Conservation (phyloP, 2,888 invertebrate genomes). For the Drosophila anomalipes region DNA sequence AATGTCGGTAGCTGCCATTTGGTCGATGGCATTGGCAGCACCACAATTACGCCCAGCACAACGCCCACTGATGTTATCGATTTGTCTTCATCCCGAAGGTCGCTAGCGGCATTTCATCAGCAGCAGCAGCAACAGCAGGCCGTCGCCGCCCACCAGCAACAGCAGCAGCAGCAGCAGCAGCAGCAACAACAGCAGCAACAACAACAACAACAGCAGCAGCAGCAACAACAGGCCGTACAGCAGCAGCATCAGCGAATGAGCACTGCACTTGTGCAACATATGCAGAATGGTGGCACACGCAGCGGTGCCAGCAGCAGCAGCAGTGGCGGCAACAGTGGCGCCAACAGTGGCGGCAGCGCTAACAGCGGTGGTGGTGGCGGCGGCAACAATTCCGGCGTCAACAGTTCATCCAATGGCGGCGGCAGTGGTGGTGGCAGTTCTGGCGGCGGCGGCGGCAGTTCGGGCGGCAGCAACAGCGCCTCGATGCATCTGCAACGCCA, state of each 20-base stretch:
- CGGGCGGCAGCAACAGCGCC: constrained; percentile 67
- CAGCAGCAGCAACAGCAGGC: constrained; percentile 77
- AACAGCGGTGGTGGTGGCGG: constrained; percentile 19
- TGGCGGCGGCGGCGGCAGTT: constrained; percentile 13
- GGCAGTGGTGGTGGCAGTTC: constrained; percentile 31
- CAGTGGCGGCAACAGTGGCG: constrained; percentile 3
- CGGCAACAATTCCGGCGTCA: constrained; percentile 23
- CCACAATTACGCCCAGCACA: constrained; percentile 74
- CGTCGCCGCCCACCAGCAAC: constrained; percentile 73
- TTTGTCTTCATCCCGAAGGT: constrained; percentile 86
- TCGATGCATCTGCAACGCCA: constrained; percentile 86
- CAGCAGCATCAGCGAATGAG: constrained; percentile 78
- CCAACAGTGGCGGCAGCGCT: constrained; percentile 5
- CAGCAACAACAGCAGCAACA: constrained; percentile 81
- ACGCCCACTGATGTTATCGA: constrained; percentile 86
- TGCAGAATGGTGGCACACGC: constrained; percentile 67
- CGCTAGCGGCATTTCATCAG: constrained; percentile 82
- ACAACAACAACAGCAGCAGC: constrained; percentile 72
- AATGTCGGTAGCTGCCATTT: constrained; percentile 53
- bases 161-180: constrained; percentile 67
- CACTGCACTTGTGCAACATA: constrained; percentile 68
- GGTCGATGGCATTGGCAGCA: constrained; percentile 46
- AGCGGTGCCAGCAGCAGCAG: constrained; percentile 15
- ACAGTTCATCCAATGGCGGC: constrained; percentile 38
- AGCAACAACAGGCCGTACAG: constrained; percentile 60